Percentiles rank a stretch among this genome's conserved stretches.
Conservation (phyloP, 2,888 invertebrate species). For the Tiphia femorata region DNA sequence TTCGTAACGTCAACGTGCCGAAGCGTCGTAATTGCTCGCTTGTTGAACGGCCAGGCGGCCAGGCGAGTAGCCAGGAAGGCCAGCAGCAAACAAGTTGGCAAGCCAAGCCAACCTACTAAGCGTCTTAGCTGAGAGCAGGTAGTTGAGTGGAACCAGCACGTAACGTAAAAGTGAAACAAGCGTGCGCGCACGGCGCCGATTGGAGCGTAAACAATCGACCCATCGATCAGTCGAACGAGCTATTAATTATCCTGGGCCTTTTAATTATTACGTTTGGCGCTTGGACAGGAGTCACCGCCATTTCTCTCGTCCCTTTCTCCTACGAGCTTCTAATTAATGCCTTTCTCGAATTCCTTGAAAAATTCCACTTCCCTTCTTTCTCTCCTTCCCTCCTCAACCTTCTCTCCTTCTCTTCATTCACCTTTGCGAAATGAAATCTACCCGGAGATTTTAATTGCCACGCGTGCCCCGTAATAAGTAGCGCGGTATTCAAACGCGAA, state of each 20-base stretch:
- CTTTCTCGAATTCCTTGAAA: no score
- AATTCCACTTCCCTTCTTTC: no score
- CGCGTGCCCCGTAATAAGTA: no score
- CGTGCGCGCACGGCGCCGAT: neutral
- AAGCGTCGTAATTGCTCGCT: slow-evolving; percentile 16
- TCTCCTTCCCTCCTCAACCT: no score
- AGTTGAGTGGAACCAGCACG: no score
- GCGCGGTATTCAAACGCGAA: no score
- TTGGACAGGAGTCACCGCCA: neutral
- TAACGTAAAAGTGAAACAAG: neutral
- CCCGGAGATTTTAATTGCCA: no score
- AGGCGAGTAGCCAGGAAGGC: neutral
- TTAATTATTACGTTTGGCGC: slow-evolving; percentile 15
- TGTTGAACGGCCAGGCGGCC: neutral
- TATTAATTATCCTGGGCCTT: slow-evolving; percentile 8
- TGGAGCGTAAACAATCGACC: slow-evolving; percentile 18
- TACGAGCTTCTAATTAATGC: neutral
- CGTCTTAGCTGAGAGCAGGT: no score
- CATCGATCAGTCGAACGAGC: slow-evolving; percentile 4
- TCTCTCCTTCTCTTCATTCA: no score
- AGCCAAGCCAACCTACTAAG: no score
- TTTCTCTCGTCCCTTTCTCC: neutral
- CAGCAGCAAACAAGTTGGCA: no score
- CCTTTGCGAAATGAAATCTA: no score
- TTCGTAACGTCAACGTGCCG: slow-evolving; percentile 10